Evolutionary conservation across 2,888 invertebrate species (phyloP).

Genomic region (Azorinus chamasolen): DNA sequence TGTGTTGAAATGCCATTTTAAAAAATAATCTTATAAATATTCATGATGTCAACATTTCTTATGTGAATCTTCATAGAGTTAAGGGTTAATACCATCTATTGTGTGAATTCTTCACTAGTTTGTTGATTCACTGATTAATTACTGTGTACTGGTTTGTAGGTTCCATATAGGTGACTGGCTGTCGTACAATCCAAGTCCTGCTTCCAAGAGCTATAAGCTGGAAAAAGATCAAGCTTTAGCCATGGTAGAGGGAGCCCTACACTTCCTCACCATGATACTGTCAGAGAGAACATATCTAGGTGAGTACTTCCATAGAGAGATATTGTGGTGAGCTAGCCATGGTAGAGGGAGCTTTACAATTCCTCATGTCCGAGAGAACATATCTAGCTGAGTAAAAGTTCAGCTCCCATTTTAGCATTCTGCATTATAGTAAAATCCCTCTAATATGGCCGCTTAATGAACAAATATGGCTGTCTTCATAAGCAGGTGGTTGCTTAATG

Average conservation of each 20-base stretch:
- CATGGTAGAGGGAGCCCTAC: slow-evolving; percentile 97
- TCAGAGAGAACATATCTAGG: slow-evolving; percentile 95
- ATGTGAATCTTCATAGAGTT: no score
- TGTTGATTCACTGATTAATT: no score
- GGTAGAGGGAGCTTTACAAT: slow-evolving; percentile 97
- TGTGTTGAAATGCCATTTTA: no score
- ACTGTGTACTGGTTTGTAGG: no score
- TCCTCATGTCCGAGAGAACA: slow-evolving; percentile 95
- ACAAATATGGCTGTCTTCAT: no score
- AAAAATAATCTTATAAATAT: no score
- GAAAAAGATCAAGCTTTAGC: slow-evolving; percentile 94
- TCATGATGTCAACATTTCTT: no score
- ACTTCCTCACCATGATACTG: slow-evolving; percentile 95
- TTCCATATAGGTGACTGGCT: slow-evolving; percentile 95
- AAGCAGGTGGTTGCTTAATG: no score
- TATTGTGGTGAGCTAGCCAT: slow-evolving; percentile 90
- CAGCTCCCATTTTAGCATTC: neutral
- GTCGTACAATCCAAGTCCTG: slow-evolving; percentile 75
- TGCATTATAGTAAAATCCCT: no score
- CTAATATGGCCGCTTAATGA: no score
- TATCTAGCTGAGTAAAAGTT: slow-evolving; percentile 90
- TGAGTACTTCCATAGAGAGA: slow-evolving; percentile 84
- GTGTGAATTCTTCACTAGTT: no score
- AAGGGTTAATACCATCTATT: no score
- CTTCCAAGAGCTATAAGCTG: slow-evolving; percentile 76